Evolutionary conservation across 2,113 vertebrate species (phyloP), one percentile per base, ranked within the genome.

Genomic region (Steatornis caripensis): DNA sequence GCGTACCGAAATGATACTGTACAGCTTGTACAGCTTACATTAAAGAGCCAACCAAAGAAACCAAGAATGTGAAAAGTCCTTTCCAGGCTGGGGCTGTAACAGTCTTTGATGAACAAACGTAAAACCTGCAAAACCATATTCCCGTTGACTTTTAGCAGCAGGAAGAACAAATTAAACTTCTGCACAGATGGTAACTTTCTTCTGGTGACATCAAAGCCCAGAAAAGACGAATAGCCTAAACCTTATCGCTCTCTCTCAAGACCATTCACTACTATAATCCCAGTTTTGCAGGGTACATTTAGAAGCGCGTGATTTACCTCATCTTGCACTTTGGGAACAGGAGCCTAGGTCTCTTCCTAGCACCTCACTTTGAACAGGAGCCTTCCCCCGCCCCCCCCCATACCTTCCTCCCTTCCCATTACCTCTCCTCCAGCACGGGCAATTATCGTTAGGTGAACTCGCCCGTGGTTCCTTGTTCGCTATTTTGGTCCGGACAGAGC

Each of bases 401-500:
- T 29, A 3, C 39, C 46, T 36, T 5, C 11, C 2, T 10, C 5
- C 10, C 30, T 87, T 61, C 54, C 60, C 24, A 3, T 53, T 41
- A 11, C 41, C 26, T 74, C 36, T 90, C 27, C 62, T 76, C 36
- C 75, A 29, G 74, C 48, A 30, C 3, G 6, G 75, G 48, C 26
- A 78, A 29, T 80, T 66, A 89, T 22, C 58, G 1, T 61, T 57
- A 68, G 54, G 83, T 81, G 72, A 69, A 54, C 64, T 86, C 1
- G 1, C 46, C 53, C 7, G 2, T 32, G 36, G 78, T 62, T 91
- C 89, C 91, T 83, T 69, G 55, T 93, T 84, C 2, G 10, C 83
- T 96, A 60, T 96, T 97, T 94, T 89, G 1, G 57, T 93, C 71
- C 0, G 5, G 46, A 89, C 41, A 76, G 85, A 93, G 41, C 82